Evolutionary conservation across 2,888 invertebrate genomes (phyloP), one percentile per base, ranked within the genome.

Genomic region (Hemicrepidius hirtus): DNA sequence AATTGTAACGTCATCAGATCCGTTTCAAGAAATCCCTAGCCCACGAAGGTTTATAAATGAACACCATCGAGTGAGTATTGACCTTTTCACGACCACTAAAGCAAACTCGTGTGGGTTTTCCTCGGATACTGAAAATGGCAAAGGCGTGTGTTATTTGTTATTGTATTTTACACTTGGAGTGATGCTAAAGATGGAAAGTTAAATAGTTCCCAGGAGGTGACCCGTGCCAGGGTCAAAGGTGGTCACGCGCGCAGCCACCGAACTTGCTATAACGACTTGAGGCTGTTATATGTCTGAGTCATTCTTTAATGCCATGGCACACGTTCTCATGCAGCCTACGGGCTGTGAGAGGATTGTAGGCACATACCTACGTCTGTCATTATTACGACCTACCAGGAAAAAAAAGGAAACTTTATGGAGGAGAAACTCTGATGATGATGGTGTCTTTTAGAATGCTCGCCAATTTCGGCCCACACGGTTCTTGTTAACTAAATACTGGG

Each of bases 141-240:
- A 57, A 49, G 66, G 60, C 60, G 55, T 71, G 71, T 37, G 72
- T 57, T 68, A 68, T 72, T 72, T 72, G 64, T 72, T 68, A 72
- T 72, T 40, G 49, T 49, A 66, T 67, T 69, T 72, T 72, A 72
- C 72, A 72, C 72, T 72, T 68, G 57, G 67, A 50, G 72, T 46
- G 63, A 72, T 64, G 59, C 40, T 46, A 16, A 44, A 20, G 64
- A 57, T 67, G 68, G 71, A 68, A 67, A 68, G 65, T 74, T 72
- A 76, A 76, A 76, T 72, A 75, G 73, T 77, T 77, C 77, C 77
- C 80, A 79, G 78, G 79, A 80, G 77, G 78, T 83, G 83, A 83
- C 83, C 83, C 82, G 83, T 82, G 83, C 83, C 79, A 81, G 79
- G 80, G 82, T 82, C 79, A 75, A 71, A 80, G 82, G 82, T 81